Evolutionary conservation across 2,113 vertebrate species (phyloP).

Genomic region (Nematolebias whitei): DNA sequence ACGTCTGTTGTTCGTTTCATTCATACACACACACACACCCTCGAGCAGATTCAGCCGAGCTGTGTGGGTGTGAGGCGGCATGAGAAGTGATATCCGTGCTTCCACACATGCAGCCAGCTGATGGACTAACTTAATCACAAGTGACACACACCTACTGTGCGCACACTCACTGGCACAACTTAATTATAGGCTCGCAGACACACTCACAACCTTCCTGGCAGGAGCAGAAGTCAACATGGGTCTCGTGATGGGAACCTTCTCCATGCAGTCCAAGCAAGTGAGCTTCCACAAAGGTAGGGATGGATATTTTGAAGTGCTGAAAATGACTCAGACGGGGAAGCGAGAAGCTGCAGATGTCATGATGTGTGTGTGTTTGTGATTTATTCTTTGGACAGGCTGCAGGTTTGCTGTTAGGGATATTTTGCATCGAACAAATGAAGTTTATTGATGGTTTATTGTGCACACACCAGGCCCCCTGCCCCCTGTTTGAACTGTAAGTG

Average conservation of each 20-base stretch:
- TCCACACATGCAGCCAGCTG: constrained; percentile 52
- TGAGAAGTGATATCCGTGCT: constrained; percentile 66
- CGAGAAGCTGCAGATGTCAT: background rate
- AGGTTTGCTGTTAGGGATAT: constrained; percentile 45
- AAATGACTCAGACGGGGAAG: too few species aligned
- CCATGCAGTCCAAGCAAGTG: constrained; percentile 78
- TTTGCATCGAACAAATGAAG: constrained; percentile 20
- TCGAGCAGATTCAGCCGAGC: constrained; percentile 61
- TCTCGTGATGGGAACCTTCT: constrained; percentile 80
- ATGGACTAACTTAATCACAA: constrained; percentile 68
- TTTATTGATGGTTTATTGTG: constrained; percentile 33
- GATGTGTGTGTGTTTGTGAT: background rate
- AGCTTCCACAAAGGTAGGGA: constrained; percentile 79
- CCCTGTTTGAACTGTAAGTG: constrained; percentile 37
- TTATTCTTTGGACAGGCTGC: constrained; percentile 8
- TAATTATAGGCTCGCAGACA: constrained; percentile 31
- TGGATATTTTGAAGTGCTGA: background rate
- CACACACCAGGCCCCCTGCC: constrained; percentile 48
- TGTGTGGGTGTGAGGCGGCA: constrained; percentile 62
- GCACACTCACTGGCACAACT: constrained; percentile 31
- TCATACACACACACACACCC: constrained; percentile 53
- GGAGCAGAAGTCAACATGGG: constrained; percentile 76
- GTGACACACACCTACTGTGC: constrained; percentile 34
- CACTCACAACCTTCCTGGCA: constrained; percentile 37
- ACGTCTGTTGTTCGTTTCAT: constrained; percentile 60